A percentile compares a stretch with the other conserved stretches of the same genome.
Evolutionary conservation across 2,888 invertebrate genomes (phyloP).

Genomic region (Brenthis hecate): DNA sequence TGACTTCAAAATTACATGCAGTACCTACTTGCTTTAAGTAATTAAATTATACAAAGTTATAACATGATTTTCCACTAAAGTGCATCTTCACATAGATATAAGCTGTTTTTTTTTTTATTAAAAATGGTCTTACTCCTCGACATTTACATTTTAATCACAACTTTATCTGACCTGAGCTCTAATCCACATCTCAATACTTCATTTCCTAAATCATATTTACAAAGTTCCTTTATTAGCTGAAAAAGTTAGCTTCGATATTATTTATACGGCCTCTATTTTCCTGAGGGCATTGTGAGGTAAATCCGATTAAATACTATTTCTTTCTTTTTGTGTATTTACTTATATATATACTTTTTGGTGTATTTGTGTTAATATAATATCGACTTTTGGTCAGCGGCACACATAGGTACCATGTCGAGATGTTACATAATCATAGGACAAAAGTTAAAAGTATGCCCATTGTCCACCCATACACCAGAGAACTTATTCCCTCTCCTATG

Average conservation of each 20-base stretch:
- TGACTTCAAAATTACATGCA: neutral
- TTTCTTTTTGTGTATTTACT: neutral
- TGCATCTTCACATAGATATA: neutral
- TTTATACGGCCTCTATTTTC: constrained; percentile 16
- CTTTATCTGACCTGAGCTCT: neutral
- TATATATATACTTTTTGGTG: neutral
- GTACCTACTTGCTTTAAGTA: neutral
- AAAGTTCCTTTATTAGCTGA: constrained; percentile 14
- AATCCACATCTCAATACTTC: constrained; percentile 6
- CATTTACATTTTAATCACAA: neutral
- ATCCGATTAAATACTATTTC: constrained; percentile 3
- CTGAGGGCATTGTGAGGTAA: constrained; percentile 9
- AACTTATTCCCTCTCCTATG: no score
- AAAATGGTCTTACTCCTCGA: no score
- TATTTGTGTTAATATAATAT: neutral
- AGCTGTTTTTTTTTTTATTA: no score
- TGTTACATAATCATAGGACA: no score
- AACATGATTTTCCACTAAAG: neutral
- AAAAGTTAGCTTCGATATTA: constrained; percentile 17
- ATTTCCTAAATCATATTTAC: constrained; percentile 6
- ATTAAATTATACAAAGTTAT: neutral
- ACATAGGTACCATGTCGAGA: no score
- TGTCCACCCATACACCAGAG: no score
- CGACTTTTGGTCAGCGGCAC: no score
- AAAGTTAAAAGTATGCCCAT: no score